phyloP scores from a whole-genome alignment of 2,113 vertebrate species.

The Uropsilus gracilis region DNA sequence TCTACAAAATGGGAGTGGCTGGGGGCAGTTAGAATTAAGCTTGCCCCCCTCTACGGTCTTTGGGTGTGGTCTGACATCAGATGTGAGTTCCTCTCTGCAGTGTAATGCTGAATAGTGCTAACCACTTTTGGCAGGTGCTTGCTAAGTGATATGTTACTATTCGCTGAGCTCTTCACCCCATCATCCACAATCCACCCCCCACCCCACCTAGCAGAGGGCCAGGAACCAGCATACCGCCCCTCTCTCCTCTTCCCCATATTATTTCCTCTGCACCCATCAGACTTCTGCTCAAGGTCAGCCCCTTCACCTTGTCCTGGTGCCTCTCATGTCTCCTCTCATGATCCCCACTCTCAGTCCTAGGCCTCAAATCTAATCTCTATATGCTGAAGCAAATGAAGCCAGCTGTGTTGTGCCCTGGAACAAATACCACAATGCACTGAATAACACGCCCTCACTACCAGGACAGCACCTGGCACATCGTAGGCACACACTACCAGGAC shows the following conservation, averaged over 20 bases:
- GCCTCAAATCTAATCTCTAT: neutral
- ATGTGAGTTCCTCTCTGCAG: neutral
- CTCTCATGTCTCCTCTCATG: neutral
- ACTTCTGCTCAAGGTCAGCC: neutral
- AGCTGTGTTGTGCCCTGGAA: neutral
- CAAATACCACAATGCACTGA: neutral
- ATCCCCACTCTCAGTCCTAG: neutral
- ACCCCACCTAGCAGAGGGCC: neutral
- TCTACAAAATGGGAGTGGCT: neutral
- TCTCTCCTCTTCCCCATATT: neutral
- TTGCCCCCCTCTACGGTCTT: neutral
- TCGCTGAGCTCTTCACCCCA: neutral
- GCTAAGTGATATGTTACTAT: neutral
- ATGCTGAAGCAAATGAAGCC: neutral
- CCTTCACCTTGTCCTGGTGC: neutral
- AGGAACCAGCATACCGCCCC: neutral
- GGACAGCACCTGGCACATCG: too few relatives aligned
- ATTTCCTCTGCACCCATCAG: neutral
- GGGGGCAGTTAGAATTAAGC: neutral
- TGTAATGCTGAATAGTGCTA: neutral
- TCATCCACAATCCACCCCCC: neutral
- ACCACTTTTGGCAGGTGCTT: neutral
- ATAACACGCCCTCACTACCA: neutral
- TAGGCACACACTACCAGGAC: too few relatives aligned
- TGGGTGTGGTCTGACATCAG: neutral